phyloP scores from a whole-genome alignment of 2,113 vertebrate species.

The Serilophus lunatus region DNA sequence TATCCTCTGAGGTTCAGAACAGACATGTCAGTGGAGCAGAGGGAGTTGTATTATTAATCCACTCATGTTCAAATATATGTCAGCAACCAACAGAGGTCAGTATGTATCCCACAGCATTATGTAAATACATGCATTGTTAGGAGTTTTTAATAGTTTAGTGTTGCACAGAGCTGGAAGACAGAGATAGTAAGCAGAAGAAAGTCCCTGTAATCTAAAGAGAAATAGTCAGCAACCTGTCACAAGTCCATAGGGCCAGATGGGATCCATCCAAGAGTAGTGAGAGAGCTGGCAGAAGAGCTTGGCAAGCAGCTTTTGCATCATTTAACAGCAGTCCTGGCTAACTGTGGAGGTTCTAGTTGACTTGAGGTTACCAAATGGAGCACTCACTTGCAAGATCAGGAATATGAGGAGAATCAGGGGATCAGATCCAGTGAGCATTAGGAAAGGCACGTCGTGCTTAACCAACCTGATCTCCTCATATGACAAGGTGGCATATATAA shows the following conservation, averaged over 20 bases:
- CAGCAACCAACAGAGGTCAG: not conserved
- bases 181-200: not conserved
- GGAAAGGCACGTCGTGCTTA: not conserved
- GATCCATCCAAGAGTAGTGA: not conserved
- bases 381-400: not conserved
- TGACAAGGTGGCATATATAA: not conserved
- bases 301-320: not conserved
- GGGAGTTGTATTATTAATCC: conserved; percentile 10
- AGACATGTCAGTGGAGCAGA: not conserved
- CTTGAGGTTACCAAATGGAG: accelerated
- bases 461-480: not conserved
- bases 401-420: accelerated
- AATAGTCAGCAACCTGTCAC: not conserved
- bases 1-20: not conserved
- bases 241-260: not conserved
- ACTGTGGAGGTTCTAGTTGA: not conserved
- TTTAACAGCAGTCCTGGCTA: not conserved
- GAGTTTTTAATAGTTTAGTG: not conserved
- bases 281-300: not conserved
- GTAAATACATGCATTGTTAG: not conserved
- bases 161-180: not conserved
- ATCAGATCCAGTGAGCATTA: not conserved
- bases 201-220: not conserved
- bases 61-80: not conserved
- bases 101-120: not conserved